Percentiles rank a stretch among this genome's conserved stretches.
phyloP scores from a whole-genome alignment of 2,888 invertebrate genomes.

The Euplagia quadripunctaria region DNA sequence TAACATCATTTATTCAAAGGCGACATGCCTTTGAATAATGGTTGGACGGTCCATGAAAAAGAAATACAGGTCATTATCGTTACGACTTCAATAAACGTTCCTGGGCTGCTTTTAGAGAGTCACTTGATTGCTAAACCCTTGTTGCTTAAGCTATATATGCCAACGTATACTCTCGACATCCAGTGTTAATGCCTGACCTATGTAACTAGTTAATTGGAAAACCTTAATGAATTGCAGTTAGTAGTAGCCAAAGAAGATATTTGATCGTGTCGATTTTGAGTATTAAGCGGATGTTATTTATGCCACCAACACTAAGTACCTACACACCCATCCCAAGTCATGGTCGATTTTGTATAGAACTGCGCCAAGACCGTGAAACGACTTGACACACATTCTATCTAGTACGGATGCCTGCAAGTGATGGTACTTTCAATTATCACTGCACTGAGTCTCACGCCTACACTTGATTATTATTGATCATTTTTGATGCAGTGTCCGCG shows the following conservation, averaged over 20 bases:
- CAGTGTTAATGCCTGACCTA: background rate
- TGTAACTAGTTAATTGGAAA: background rate
- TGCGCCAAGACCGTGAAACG: constrained; percentile 79
- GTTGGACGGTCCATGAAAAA: background rate
- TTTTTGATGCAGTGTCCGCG: constrained; percentile 76
- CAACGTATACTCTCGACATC: no score
- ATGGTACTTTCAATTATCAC: constrained; percentile 85
- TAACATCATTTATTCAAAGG: no score
- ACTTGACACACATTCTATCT: constrained; percentile 81
- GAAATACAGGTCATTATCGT: background rate
- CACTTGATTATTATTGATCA: constrained; percentile 68
- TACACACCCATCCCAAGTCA: constrained; percentile 69
- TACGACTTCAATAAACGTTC: background rate
- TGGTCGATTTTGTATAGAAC: constrained; percentile 71
- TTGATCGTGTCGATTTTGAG: constrained; percentile 18
- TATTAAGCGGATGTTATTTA: constrained; percentile 53
- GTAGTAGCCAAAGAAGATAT: constrained; percentile 10
- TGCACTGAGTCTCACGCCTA: constrained; percentile 73
- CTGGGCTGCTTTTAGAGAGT: background rate
- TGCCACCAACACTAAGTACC: constrained; percentile 53
- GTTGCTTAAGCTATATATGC: no score
- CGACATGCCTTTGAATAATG: no score
- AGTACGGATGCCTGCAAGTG: constrained; percentile 75
- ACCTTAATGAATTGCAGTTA: background rate
- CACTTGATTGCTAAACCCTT: no score